These are phyloP conservation scores for Rhinogobius similis DNA, from an alignment of 2,113 vertebrate genomes.

Conservation along the genomic window DNA sequence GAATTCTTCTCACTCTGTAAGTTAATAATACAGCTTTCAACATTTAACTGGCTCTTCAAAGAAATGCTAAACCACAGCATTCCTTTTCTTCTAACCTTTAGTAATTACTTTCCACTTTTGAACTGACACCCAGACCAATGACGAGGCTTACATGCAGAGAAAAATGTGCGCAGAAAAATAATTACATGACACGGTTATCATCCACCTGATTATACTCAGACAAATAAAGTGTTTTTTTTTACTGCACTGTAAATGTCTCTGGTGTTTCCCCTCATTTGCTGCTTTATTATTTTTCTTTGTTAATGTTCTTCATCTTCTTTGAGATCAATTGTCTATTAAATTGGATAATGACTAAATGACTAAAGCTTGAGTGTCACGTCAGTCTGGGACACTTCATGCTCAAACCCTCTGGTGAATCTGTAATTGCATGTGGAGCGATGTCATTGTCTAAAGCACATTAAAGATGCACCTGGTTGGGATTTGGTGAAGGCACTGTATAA, in stretches of 20 bases:
- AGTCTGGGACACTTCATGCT: slow-evolving; percentile 8
- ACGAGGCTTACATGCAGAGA: too few relatives aligned
- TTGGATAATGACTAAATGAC: slow-evolving; percentile 58
- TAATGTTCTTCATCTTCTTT: slow-evolving; percentile 47
- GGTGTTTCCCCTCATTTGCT: neutral
- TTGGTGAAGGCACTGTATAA: neutral
- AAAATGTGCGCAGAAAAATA: too few relatives aligned
- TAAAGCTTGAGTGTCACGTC: slow-evolving; percentile 27
- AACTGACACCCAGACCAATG: too few relatives aligned
- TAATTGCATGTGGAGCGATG: slow-evolving; percentile 36
- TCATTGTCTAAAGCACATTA: slow-evolving; percentile 46
- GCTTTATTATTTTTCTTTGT: slow-evolving; percentile 46
- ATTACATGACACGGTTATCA: too few relatives aligned
- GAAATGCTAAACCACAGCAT: slow-evolving; percentile 8
- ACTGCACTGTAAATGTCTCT: neutral
- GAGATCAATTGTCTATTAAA: slow-evolving; percentile 62
- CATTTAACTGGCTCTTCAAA: slow-evolving; percentile 11
- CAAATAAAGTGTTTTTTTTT: neutral
- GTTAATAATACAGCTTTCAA: slow-evolving; percentile 9
- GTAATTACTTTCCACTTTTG: neutral
- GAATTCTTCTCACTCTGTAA: neutral
- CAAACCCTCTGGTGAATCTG: slow-evolving; percentile 26
- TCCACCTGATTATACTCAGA: neutral
- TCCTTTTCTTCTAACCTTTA: neutral
- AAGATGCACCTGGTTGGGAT: slow-evolving; percentile 33